These are phyloP conservation scores for Antitype chi DNA, from an alignment of 2,888 invertebrate genomes.

Conservation along the genomic window DNA sequence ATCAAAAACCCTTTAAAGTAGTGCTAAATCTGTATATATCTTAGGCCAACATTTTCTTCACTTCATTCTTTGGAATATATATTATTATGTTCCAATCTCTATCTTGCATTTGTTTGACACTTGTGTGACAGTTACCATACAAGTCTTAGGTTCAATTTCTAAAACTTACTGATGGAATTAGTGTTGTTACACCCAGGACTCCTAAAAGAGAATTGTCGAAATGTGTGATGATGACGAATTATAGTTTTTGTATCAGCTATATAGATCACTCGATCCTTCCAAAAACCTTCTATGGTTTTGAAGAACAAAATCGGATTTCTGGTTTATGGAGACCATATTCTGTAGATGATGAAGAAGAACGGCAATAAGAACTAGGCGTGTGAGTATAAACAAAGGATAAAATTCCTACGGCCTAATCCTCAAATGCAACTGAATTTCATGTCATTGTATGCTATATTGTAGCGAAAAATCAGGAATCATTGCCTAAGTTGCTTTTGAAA, in stretches of 20 bases:
- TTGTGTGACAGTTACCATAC: background rate
- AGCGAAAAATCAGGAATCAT: background rate
- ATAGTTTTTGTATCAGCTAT: background rate
- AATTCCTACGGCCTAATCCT: background rate
- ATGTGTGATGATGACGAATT: background rate
- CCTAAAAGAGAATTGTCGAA: background rate
- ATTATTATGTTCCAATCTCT: background rate
- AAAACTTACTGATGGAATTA: background rate
- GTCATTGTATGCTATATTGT: background rate
- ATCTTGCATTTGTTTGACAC: background rate
- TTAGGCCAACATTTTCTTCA: background rate
- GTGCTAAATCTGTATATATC: background rate
- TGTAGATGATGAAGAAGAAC: too few relatives aligned
- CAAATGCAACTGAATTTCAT: background rate
- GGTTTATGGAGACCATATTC: background rate
- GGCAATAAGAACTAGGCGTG: background rate
- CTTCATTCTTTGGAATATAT: background rate
- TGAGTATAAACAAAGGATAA: background rate
- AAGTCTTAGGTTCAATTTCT: background rate
- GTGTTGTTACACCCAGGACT: background rate
- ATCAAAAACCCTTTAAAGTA: slow-evolving; percentile 30
- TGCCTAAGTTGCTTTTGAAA: background rate
- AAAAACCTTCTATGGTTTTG: background rate
- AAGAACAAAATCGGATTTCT: background rate
- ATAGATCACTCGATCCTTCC: background rate